Percentiles rank a stretch among this genome's conserved stretches.
These are phyloP conservation scores for Synanthedon vespiformis DNA, from an alignment of 2,888 invertebrate species.

Conservation along the genomic window DNA sequence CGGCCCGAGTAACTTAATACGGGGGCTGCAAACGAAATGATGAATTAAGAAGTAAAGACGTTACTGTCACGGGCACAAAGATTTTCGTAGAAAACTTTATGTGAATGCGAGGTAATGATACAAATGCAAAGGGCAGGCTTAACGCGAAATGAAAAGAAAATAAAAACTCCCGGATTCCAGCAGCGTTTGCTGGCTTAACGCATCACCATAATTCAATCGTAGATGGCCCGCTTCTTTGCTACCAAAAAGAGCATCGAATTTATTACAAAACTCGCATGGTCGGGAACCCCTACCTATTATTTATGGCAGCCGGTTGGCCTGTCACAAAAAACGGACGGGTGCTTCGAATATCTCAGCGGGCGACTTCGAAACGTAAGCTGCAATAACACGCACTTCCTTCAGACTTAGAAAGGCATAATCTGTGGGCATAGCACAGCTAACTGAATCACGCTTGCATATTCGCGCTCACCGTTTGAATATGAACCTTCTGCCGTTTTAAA, in stretches of 20 bases:
- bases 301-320: conserved; percentile 69
- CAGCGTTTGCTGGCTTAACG: conserved; percentile 61
- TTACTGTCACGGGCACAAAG: conserved; percentile 37
- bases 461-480: conserved; percentile 2
- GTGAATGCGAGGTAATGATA: conserved; percentile 31
- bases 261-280: conserved; percentile 63
- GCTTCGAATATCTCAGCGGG: conserved; percentile 67
- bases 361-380: conserved; percentile 65
- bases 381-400: conserved; percentile 68
- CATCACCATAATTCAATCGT: conserved; percentile 68
- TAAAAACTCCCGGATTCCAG: conserved; percentile 48
- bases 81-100: conserved; percentile 34
- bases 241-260: conserved; percentile 68
- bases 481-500: not conserved
- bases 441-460: conserved; percentile 22
- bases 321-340: conserved; percentile 69
- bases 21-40: conserved; percentile 29
- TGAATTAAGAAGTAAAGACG: conserved; percentile 32
- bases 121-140: conserved; percentile 41
- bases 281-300: conserved; percentile 68
- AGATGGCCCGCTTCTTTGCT: conserved; percentile 51
- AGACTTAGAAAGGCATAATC: conserved; percentile 14
- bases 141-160: conserved; percentile 53
- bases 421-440: conserved; percentile 26
- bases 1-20: conserved; percentile 55